Base-by-base conservation (phyloP, 37 sponge, comb jelly and placozoan genomes). In the Beroe forskalii region DNA sequence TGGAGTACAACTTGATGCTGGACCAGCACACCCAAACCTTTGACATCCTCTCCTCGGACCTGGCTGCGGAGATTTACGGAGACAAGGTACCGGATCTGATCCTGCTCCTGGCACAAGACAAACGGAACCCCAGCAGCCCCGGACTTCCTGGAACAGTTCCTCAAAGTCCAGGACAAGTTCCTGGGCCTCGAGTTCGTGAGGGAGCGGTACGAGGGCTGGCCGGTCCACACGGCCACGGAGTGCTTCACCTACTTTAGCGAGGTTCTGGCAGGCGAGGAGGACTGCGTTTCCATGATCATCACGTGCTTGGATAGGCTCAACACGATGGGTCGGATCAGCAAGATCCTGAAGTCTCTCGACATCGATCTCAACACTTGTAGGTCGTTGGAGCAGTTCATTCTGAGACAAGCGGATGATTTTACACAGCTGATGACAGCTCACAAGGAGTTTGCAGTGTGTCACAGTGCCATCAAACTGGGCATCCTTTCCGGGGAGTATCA, bases 301-400 rank as follows among this genome's bases (percentile, higher is more conserved):
- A 23, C 55, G 3, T 80, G 86, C 42, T 27, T 80, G 28, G 86
- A 80, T 35, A 41, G 86, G 4, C 86, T 80, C 0, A 22, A 38
- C 48, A 80, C 86, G 28, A 80, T 80, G 86, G 31, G 55, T 17
- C 86, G 86, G 44, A 80, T 80, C 55, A 80, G 55, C 27, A 80
- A 80, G 40, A 80, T 80, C 28, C 86, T 80, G 0, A 41, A 80
- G 25, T 44, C 22, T 1, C 31, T 80, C 14, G 48, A 80, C 9
- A 80, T 80, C 9, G 40, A 41, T 17, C 86, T 80, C 3, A 27
- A 80, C 40, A 24, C 86, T 6, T 80, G 86, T 43, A 17, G 8
- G 0, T 28, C 25, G 20, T n/a, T 80, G 2, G 86, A 80, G 86
- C 38, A 80, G 86, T 80, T 80, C 40, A 43, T 80, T 9, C 40